Evolutionary conservation across 2,113 vertebrate genomes (phyloP).

Genomic region (Pseudorhombus dupliciocellatus): DNA sequence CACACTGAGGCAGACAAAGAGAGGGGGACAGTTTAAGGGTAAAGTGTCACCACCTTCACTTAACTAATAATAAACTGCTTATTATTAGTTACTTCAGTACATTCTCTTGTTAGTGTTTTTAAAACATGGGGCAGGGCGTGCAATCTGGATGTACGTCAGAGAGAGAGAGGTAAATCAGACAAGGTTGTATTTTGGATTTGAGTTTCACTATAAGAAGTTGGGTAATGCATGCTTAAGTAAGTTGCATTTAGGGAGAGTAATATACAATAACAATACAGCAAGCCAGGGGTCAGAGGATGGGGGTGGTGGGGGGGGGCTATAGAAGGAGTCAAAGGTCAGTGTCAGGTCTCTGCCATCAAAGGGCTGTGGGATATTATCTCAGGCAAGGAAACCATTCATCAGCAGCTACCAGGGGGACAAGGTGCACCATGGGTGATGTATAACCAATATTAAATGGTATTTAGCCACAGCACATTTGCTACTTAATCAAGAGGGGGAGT

Average conservation of each 20-base stretch:
- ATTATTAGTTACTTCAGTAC: constrained; percentile 77
- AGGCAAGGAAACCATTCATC: constrained; percentile 59
- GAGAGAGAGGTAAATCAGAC: constrained; percentile 84
- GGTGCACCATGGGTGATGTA: constrained; percentile 50
- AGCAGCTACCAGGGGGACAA: constrained; percentile 33
- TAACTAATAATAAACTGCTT: constrained; percentile 84
- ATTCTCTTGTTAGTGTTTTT: constrained; percentile 79
- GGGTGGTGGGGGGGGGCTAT: constrained; percentile 32
- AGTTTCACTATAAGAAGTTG: constrained; percentile 83
- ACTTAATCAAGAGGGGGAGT: constrained; percentile 57
- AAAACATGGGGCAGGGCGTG: constrained; percentile 85
- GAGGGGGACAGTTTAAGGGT: constrained; percentile 80
- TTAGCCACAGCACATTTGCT: constrained; percentile 25
- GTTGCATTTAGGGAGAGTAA: constrained; percentile 99
- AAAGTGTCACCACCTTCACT: constrained; percentile 78
- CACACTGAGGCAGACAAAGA: constrained; percentile 82
- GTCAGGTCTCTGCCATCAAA: constrained; percentile 68
- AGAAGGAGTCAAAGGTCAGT: constrained; percentile 55
- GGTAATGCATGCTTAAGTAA: constrained; percentile 96
- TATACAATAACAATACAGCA: constrained; percentile 87
- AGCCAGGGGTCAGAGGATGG: constrained; percentile 76
- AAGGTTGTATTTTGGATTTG: constrained; percentile 85
- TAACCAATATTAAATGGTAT: constrained; percentile 55
- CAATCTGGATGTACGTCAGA: constrained; percentile 94
- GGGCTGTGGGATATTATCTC: constrained; percentile 71